These are phyloP conservation scores for Brachypterus glaber DNA, from an alignment of 2,888 invertebrate species.

Conservation along the genomic window DNA sequence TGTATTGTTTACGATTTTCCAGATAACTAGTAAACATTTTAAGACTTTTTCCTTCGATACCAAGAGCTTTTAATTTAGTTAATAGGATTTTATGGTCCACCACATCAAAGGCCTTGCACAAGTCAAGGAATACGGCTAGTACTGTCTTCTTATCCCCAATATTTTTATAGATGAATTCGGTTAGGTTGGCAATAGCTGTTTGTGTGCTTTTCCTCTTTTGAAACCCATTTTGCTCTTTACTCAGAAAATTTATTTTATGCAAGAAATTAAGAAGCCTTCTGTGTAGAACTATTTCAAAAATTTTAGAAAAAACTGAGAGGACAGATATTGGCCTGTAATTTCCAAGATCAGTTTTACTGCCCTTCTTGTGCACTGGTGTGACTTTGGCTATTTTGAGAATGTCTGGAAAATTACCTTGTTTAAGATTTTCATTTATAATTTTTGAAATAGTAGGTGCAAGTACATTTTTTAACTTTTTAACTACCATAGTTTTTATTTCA, in stretches of 20 bases:
- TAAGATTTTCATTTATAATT: slow-evolving; percentile 6
- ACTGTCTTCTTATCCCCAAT: slow-evolving; percentile 6
- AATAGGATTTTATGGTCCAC: slow-evolving; percentile 3
- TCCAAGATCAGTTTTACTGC: neutral
- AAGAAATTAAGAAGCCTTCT: too few relatives aligned
- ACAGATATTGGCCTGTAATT: neutral
- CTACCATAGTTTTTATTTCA: slow-evolving; percentile 5
- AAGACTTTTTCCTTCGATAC: neutral
- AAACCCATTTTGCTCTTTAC: neutral
- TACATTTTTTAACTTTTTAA: slow-evolving; percentile 7
- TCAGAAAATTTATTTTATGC: neutral
- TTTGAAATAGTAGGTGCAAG: slow-evolving; percentile 4
- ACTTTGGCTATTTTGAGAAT: too few relatives aligned
- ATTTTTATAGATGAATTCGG: neutral
- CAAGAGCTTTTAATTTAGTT: neutral
- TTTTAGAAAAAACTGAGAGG: neutral
- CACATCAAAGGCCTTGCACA: slow-evolving; percentile 9
- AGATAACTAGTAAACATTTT: neutral
- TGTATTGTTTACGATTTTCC: neutral
- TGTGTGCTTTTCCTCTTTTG: neutral
- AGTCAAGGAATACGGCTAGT: slow-evolving; percentile 4
- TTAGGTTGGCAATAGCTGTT: neutral
- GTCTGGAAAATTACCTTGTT: slow-evolving; percentile 7
- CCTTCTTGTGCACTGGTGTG: slow-evolving; percentile 5
- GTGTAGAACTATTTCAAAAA: neutral